A percentile compares a stretch with the other conserved stretches of the same genome.
Evolutionary conservation across 1,140 invertebrate species (phyloP).

Genomic region (Drosophila eugracilis): DNA sequence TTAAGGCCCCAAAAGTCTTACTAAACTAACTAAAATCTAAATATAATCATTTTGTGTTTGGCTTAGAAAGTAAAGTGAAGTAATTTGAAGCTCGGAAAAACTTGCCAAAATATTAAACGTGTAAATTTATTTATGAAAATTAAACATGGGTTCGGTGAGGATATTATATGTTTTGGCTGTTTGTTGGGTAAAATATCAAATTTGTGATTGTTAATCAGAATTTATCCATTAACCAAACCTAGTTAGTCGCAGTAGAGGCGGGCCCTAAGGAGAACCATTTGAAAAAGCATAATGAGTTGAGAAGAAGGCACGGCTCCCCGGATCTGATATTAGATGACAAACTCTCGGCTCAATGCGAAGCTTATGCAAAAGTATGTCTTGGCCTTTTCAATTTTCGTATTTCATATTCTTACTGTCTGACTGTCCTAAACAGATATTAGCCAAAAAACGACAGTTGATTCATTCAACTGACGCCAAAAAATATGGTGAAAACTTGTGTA

Average conservation of each 20-base stretch:
- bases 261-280: constrained; percentile 2
- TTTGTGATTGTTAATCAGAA: neutral
- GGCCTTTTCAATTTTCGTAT: no score
- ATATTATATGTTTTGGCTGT: neutral
- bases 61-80: no score
- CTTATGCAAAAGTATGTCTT: no score
- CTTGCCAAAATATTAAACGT: neutral
- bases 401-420: no score
- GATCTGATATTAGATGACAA: neutral
- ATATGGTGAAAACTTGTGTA: constrained; percentile 34
- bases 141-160: neutral
- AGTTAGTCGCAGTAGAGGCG: neutral
- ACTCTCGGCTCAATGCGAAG: no score
- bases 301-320: constrained; percentile 2
- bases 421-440: constrained; percentile 22
- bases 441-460: accelerated
- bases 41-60: no score
- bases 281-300: constrained; percentile 12
- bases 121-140: neutral
- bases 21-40: no score
- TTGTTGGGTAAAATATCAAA: neutral
- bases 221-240: neutral
- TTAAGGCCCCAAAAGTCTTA: no score
- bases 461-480: neutral
- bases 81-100: neutral